Percentiles rank a stretch among this genome's conserved stretches.
Evolutionary conservation across 1,140 invertebrate species (phyloP).

Genomic region (Eueides isabella): DNA sequence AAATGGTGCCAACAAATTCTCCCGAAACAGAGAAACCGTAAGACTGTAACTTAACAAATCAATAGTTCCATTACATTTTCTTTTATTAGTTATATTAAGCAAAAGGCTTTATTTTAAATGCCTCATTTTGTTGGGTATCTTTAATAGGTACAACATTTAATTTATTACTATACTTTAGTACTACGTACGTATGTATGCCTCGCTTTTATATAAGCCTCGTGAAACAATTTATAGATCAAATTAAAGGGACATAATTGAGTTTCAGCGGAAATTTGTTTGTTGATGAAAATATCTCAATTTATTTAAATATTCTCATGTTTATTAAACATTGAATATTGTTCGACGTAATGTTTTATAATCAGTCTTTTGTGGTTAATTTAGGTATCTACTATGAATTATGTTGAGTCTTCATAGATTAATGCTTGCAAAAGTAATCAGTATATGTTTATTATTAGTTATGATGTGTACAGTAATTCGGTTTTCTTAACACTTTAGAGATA

Average conservation of each 20-base stretch:
- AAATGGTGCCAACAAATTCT: too few relatives aligned
- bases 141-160: neutral
- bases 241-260: slow-evolving; percentile 10
- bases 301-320: slow-evolving; percentile 1
- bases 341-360: neutral
- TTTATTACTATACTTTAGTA: neutral
- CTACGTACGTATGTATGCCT: neutral
- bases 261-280: slow-evolving; percentile 5
- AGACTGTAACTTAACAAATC: too few relatives aligned
- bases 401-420: neutral
- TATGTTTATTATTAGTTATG: too few relatives aligned
- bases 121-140: too few relatives aligned
- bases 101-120: too few relatives aligned
- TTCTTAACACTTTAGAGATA: too few relatives aligned
- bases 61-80: too few relatives aligned
- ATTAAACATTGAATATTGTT: slow-evolving; percentile 4
- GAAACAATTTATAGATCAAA: slow-evolving; percentile 6
- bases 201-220: neutral
- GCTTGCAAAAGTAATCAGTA: neutral
- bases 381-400: neutral
- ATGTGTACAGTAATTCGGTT: too few relatives aligned
- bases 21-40: too few relatives aligned
- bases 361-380: neutral
- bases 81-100: too few relatives aligned
- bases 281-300: slow-evolving; percentile 2